Conservation (phyloP, 2,888 invertebrate genomes). For the Stenodera caucasica region DNA sequence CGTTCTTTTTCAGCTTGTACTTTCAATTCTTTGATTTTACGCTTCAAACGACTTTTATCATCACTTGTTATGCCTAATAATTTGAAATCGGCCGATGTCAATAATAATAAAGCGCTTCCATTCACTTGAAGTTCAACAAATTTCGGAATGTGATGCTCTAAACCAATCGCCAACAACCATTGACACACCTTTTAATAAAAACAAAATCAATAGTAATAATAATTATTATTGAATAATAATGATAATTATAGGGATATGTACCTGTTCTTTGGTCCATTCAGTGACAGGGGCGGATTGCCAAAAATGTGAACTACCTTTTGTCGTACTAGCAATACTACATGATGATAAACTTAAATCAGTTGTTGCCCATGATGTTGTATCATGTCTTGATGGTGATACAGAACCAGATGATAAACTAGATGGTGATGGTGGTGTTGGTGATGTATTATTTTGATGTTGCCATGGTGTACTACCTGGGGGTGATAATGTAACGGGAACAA, state of each 20-base stretch:
- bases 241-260: conserved; percentile 42
- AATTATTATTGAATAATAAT: background rate
- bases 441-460: conserved; percentile 57
- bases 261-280: conserved; percentile 80
- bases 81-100: conserved; percentile 93
- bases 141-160: conserved; percentile 85
- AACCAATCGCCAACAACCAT: conserved; percentile 80
- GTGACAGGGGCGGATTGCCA: conserved; percentile 72
- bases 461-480: conserved; percentile 67
- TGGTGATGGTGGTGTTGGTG: conserved; percentile 63
- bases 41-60: conserved; percentile 81
- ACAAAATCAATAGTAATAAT: background rate
- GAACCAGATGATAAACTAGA: conserved; percentile 67
- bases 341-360: conserved; percentile 63
- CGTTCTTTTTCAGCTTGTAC: conserved; percentile 71
- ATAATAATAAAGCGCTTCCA: conserved; percentile 80
- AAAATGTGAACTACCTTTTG: conserved; percentile 65
- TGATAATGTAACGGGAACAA: conserved; percentile 64
- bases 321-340: conserved; percentile 65
- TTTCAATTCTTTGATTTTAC: conserved; percentile 82
- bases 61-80: conserved; percentile 76
- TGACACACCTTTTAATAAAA: conserved; percentile 76
- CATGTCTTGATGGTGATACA: conserved; percentile 58
- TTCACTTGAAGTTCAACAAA: conserved; percentile 88
- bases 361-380: conserved; percentile 59